Evolutionary conservation across 2,888 invertebrate genomes (phyloP), one percentile per base, ranked within the genome.

Genomic region (Chloromyia formosa): DNA sequence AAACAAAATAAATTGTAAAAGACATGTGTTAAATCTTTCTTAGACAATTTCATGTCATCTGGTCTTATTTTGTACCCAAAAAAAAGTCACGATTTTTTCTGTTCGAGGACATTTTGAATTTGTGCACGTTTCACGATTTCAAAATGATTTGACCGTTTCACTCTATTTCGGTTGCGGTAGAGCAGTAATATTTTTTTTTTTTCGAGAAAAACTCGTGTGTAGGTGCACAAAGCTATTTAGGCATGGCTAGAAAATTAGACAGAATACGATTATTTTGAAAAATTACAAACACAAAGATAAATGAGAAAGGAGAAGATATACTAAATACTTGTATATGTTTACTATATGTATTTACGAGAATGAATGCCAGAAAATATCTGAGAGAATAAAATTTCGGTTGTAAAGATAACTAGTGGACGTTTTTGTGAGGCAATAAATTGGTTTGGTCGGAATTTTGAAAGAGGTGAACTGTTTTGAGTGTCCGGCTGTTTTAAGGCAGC

Each of bases 141-240:
- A n/a, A n/a, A n/a, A n/a, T 20, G 18, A 23, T 68, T 4, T n/a
- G 20, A 5, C 18, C 18, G 68, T 20, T 49, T 68, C 23, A 68
- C 27, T 14, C 53, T 68, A 53, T 68, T 22, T n/a, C 23, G 53
- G n/a, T 68, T 68, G 68, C 27, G 68, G 49, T 68, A 68, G 68
- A 68, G 49, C 68, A 68, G 53, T 35, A 53, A 68, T 68, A 42
- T 20, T 60, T 18, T 66, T 68, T 22, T 68, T n/a, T n/a, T n/a
- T n/a, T n/a, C 23, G n/a, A n/a, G 7, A 22, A 23, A 49, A 68
- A 35, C 16, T 53, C 9, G 27, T 53, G 61, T 35, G 61, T 61
- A 35, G 61, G 61, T 61, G 61, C n/a, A n/a, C n/a, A n/a, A n/a
- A n/a, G n/a, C n/a, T n/a, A n/a, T n/a, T n/a, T n/a, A n/a, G n/a